Base-by-base conservation (phyloP, 2,113 vertebrate genomes). In the Oceanites oceanicus region DNA sequence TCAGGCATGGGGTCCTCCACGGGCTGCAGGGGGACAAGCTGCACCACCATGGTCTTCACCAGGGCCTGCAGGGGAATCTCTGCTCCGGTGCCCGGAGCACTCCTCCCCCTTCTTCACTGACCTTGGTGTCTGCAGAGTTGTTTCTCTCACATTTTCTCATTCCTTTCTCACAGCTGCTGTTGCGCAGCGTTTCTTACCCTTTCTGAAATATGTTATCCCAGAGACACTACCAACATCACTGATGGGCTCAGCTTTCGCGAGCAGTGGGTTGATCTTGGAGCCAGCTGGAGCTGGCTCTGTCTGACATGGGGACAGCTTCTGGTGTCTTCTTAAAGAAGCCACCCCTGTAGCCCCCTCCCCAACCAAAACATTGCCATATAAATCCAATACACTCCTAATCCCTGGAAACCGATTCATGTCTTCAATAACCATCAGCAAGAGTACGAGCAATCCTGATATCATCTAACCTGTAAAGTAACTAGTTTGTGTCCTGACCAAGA, bases 151-250 rank as follows among this genome's bases (percentile, higher is more conserved):
- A 17, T 59, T 19, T 79, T n/a, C 44, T 52, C 14, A 47, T 40
- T 73, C 29, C 5, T 36, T 15, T 86, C 61, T 67, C 30, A 30
- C 25, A 74, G 45, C 17, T 74, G 16, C 45, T 36, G 10, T 22
- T 67, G 21, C 5, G 3, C 29, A n/a, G 18, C 1, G 1, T 67
- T 80, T 67, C 34, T 59, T 47, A 61, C 25, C 20, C 20, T 67
- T 61, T 79, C 47, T 67, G 27, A 55, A 40, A 59, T 36, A 20
- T 7, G 15, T 19, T 58, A 59, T 27, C 34, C 36, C n/a, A n/a
- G 21, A 55, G 25, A 6, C 6, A 6, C 10, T 67, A 27, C n/a
- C 14, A 32, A 3, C 6, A 26, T 26, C 0, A 1, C 61, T 62
- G 29, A 45, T 5, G 7, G 34, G 34, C 29, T 81, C 15, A 50